Evolutionary conservation across 2,113 vertebrate genomes (phyloP).

Genomic region (Petromus typicus): DNA sequence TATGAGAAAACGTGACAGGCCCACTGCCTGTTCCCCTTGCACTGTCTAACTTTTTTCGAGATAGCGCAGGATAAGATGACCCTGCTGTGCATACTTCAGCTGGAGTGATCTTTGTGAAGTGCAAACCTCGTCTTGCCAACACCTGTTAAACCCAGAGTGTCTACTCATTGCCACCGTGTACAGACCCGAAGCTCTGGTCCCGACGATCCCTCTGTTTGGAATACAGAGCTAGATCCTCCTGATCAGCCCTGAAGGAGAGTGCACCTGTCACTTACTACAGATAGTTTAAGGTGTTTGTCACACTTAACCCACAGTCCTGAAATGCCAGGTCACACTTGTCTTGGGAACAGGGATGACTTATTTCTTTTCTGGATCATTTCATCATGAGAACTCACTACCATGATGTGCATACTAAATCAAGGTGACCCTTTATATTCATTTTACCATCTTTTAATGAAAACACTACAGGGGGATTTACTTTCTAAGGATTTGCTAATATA

Average conservation of each 20-base stretch:
- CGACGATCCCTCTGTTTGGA: neutral
- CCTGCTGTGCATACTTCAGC: neutral
- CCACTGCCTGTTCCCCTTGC: neutral
- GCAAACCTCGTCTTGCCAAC: neutral
- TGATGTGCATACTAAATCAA: neutral
- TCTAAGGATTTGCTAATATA: constrained; percentile 9
- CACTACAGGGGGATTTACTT: neutral
- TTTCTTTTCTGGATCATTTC: constrained; percentile 11
- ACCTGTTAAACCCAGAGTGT: neutral
- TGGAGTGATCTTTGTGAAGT: neutral
- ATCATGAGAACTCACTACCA: neutral
- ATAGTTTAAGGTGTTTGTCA: neutral
- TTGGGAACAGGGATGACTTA: neutral
- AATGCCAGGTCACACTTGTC: neutral
- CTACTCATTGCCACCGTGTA: neutral
- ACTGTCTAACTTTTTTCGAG: neutral
- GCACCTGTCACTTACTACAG: neutral
- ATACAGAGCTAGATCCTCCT: neutral
- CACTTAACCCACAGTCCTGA: neutral
- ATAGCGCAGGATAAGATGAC: neutral
- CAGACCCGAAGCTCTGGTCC: neutral
- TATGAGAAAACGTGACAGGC: neutral
- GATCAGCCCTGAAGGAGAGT: neutral
- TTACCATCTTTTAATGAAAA: constrained; percentile 27
- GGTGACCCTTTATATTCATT: neutral